Conservation (phyloP, 2,888 invertebrate genomes). For the Troides helena region DNA sequence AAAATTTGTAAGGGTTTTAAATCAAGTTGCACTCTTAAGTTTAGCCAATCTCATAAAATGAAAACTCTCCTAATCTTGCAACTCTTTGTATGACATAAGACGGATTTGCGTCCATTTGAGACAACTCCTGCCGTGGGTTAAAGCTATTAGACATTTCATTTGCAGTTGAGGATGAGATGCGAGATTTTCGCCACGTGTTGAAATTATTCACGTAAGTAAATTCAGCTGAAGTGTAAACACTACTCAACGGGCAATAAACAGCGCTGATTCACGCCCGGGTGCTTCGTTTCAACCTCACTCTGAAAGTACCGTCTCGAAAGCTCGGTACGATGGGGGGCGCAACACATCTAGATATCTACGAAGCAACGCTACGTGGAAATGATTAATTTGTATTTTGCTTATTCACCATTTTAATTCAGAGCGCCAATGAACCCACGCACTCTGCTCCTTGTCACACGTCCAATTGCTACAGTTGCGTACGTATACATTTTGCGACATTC, state of each 20-base stretch:
- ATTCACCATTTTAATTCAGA: slow-evolving; percentile 8
- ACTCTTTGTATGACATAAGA: too few species aligned
- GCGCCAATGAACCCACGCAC: background rate
- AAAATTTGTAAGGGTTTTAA: too few species aligned
- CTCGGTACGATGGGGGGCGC: slow-evolving; percentile 11
- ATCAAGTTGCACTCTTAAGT: too few species aligned
- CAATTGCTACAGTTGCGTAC: background rate
- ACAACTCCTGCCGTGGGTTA: background rate
- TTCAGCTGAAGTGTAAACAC: slow-evolving; percentile 26
- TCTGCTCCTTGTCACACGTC: background rate
- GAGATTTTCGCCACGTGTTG: background rate
- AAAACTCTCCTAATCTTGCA: too few species aligned
- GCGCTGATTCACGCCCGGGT: slow-evolving; percentile 20
- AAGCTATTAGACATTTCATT: background rate
- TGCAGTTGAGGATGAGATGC: background rate
- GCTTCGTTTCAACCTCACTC: slow-evolving; percentile 14
- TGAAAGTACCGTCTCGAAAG: slow-evolving; percentile 11
- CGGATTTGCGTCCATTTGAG: background rate
- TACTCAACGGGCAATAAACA: slow-evolving; percentile 33
- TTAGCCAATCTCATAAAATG: too few species aligned
- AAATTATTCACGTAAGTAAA: slow-evolving; percentile 16
- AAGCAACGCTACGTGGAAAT: background rate
- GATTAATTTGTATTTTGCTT: slow-evolving; percentile 7
- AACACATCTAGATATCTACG: background rate
- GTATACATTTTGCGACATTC: slow-evolving; percentile 9